Base-by-base conservation (phyloP, 2,113 vertebrate genomes). In the Vulpes lagopus region DNA sequence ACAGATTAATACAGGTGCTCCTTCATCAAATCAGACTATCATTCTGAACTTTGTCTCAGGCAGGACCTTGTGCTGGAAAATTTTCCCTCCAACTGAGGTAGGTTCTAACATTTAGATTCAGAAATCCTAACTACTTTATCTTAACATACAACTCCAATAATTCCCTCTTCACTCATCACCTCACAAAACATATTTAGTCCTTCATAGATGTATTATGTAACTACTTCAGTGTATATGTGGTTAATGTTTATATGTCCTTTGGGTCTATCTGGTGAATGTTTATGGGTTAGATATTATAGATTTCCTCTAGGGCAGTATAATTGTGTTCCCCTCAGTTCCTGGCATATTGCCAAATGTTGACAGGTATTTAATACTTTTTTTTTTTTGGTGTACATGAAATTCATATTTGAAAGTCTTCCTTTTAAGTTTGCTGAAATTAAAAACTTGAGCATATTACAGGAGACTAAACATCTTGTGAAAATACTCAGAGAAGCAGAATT, bases 241-340 rank as follows among this genome's bases (percentile, higher is more conserved):
- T 89, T 96, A 94, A 93, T 95, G 78, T 94, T 95, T 95, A 78
- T 91, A 74, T 73, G 59, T 95, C 91, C 89, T 95, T 91, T 81
- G 91, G 78, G 91, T 88, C 62, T 97, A 94, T 97, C 96, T 93
- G 78, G n/a, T 93, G 85, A 85, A 65, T 95, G 55, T 91, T 96
- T 65, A 89, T 92, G 76, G 32, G 88, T 64, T 91, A 86, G 82
- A 74, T 81, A 73, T 55, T 95, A 79, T 53, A 83, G 76, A 96
- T 97, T 96, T 97, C 49, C 67, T 94, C 19, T 78, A 78, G 89
- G 89, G 35, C 38, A 94, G 32, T 85, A 38, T 85, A 38, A 64
- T 71, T 78, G 43, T 60, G 30, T n/a, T 67, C 19, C 27, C 73
- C 59, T 84, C 53, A 60, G 53, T 59, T 87, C 53, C 74, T 97